Percentiles rank a stretch among this genome's conserved stretches.
Conservation (phyloP, 1,140 invertebrate species). For the Eufriesea mexicana region DNA sequence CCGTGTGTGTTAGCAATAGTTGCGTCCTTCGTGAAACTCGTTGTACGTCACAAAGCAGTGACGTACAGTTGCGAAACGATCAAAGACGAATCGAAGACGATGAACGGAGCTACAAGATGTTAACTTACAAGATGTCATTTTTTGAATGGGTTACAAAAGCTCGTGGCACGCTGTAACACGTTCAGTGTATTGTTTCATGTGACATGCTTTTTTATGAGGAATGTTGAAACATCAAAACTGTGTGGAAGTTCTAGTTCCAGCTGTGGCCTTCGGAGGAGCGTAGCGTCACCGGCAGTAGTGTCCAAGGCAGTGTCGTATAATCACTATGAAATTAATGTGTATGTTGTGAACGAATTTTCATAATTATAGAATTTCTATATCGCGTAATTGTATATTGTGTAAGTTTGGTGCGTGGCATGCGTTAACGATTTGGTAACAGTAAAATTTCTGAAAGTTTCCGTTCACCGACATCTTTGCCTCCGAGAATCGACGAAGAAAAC, state of each 20-base stretch:
- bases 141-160: neutral
- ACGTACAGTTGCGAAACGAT: conserved; percentile 26
- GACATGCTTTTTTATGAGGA: neutral
- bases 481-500: neutral
- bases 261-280: conserved; percentile 31
- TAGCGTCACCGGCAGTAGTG: conserved; percentile 36
- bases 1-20: neutral
- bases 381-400: no score
- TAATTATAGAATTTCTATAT: neutral
- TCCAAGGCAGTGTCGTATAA: conserved; percentile 43
- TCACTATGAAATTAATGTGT: conserved; percentile 1
- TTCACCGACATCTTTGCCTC: neutral
- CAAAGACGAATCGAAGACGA: no score
- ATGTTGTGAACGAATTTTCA: neutral
- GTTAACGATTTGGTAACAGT: neutral
- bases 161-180: neutral
- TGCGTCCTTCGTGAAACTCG: conserved; percentile 34
- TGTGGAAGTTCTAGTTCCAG: conserved; percentile 18
- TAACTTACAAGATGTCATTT: no score
- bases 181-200: neutral
- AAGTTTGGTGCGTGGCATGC: neutral
- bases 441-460: neutral
- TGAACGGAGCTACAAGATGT: conserved; percentile 1
- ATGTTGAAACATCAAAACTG: neutral
- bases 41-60: conserved; percentile 20